These are phyloP conservation scores for Neomorphus geoffroyi DNA, from an alignment of 2,797 vertebrate genomes.

Conservation along the genomic window DNA sequence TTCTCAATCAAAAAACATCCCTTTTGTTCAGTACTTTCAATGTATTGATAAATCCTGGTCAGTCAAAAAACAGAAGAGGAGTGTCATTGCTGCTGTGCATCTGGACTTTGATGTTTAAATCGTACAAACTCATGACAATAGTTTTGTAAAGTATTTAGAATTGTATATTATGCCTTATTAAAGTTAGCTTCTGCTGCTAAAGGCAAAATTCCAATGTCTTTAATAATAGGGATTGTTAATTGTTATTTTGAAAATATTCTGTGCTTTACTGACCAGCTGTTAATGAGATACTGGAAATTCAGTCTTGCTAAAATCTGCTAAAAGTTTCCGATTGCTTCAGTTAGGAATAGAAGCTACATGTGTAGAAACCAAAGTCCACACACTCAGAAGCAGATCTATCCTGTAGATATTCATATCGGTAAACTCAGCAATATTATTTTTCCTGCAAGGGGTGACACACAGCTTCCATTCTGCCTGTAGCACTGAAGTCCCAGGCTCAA, in stretches of 20 bases:
- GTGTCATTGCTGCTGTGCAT: not conserved
- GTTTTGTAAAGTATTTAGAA: not conserved
- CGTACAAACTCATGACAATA: not conserved
- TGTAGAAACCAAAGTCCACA: not conserved
- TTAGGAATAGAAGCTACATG: not conserved
- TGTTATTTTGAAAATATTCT: not conserved
- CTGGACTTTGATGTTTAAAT: not conserved
- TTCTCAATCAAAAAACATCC: too few species aligned
- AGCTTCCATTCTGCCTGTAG: not conserved
- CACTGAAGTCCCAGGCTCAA: not conserved
- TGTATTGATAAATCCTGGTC: not conserved
- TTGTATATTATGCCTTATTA: not conserved
- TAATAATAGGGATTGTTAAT: not conserved
- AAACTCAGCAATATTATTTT: not conserved
- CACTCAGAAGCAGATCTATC: not conserved
- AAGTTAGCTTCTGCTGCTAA: not conserved
- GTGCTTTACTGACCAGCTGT: not conserved
- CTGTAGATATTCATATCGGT: not conserved
- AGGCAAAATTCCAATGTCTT: not conserved
- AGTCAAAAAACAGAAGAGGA: not conserved
- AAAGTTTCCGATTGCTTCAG: not conserved
- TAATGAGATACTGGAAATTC: not conserved
- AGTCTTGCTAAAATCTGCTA: not conserved
- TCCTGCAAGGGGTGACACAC: not conserved
- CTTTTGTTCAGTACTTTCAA: not conserved